A percentile compares a stretch with the other conserved stretches of the same genome.
Conservation (phyloP, 2,797 vertebrate species). For the Pterois miles region DNA sequence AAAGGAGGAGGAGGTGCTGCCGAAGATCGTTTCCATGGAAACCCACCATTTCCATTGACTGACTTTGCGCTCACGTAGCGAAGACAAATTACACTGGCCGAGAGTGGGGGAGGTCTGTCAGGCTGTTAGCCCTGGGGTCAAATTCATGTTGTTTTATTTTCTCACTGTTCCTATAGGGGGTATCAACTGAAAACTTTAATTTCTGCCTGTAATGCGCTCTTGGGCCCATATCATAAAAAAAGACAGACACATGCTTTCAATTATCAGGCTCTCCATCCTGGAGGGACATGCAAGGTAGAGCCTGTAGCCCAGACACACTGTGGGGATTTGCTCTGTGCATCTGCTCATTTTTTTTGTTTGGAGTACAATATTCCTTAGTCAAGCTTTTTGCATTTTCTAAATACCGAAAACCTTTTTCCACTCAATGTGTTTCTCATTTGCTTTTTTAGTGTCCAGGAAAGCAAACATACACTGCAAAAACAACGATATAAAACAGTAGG, state of each 20-base stretch:
- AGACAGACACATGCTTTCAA: slow-evolving; percentile 70
- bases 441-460: slow-evolving; percentile 63
- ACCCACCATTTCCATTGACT: slow-evolving; percentile 87
- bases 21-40: slow-evolving; percentile 84
- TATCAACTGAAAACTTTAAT: slow-evolving; percentile 75
- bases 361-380: slow-evolving; percentile 15
- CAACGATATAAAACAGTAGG: slow-evolving; percentile 80
- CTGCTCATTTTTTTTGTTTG: slow-evolving; percentile 31
- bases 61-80: slow-evolving; percentile 84
- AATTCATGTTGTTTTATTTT: slow-evolving; percentile 85
- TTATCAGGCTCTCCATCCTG: slow-evolving; percentile 57
- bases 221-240: slow-evolving; percentile 62
- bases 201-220: slow-evolving; percentile 68
- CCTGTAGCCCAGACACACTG: slow-evolving; percentile 30
- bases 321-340: slow-evolving; percentile 31
- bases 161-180: slow-evolving; percentile 76
- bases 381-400: slow-evolving; percentile 21
- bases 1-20: slow-evolving; percentile 70
- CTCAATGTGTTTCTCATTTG: slow-evolving; percentile 67
- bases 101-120: slow-evolving; percentile 80
- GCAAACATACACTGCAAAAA: slow-evolving; percentile 72
- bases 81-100: slow-evolving; percentile 85
- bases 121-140: slow-evolving; percentile 83
- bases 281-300: slow-evolving; percentile 40
- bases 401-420: slow-evolving; percentile 25